Evolutionary conservation across 2,797 vertebrate genomes (phyloP).

Genomic region (Sebastes iracundus): DNA sequence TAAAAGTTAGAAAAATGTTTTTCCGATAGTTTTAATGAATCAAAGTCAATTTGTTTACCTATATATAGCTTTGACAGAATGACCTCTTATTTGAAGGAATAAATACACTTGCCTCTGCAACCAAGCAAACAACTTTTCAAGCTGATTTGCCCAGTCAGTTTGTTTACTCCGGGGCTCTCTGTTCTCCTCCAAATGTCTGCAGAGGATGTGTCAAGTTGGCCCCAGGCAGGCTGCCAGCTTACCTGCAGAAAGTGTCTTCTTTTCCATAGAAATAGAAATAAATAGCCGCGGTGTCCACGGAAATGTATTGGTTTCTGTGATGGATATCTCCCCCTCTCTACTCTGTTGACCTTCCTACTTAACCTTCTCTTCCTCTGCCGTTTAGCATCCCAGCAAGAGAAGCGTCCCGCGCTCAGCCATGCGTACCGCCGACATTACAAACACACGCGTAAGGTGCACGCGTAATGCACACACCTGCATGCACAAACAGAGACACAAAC

Average conservation of each 20-base stretch:
- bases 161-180: slow-evolving; percentile 62
- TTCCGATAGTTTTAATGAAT: background rate
- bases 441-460: slow-evolving; percentile 16
- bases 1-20: background rate
- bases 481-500: slow-evolving; percentile 34
- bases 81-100: slow-evolving; percentile 20
- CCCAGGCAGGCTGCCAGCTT: slow-evolving; percentile 70
- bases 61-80: background rate
- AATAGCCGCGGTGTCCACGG: slow-evolving; percentile 65
- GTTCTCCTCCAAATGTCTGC: slow-evolving; percentile 71
- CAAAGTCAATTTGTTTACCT: background rate
- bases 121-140: slow-evolving; percentile 52
- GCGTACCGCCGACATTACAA: slow-evolving; percentile 36
- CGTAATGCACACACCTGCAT: background rate
- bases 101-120: slow-evolving; percentile 28
- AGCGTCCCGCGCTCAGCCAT: slow-evolving; percentile 29
- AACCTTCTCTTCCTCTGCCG: slow-evolving; percentile 70
- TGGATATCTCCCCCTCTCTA: slow-evolving; percentile 61
- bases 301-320: slow-evolving; percentile 67
- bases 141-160: slow-evolving; percentile 65
- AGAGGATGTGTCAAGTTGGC: slow-evolving; percentile 73
- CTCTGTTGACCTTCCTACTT: slow-evolving; percentile 71
- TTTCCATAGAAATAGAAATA: slow-evolving; percentile 75
- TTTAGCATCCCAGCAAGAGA: slow-evolving; percentile 56
- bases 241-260: slow-evolving; percentile 72